Base-by-base conservation (phyloP, 2,113 vertebrate genomes). In the Tricholaema leucomelas region DNA sequence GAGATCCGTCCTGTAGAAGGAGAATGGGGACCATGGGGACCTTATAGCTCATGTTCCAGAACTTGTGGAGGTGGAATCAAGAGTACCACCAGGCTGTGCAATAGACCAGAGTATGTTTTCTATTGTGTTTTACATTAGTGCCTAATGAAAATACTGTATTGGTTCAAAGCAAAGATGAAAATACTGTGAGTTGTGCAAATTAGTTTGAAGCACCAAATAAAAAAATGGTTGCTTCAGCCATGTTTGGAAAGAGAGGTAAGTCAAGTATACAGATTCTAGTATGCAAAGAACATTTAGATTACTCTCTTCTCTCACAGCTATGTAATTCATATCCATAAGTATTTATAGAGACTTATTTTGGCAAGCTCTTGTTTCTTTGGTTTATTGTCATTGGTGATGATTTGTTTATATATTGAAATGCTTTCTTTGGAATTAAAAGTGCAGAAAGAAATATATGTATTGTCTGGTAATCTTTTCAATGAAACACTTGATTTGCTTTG, bases 11-110 rank as follows among this genome's bases (percentile, higher is more conserved):
- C 98, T n/a, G 98, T 99, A 44, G 98, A 99, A 78, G 99, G 99
- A 81, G 98, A 98, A 72, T 99, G 99, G 99, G 99, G 99, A 75
- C 96, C 98, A 0, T 99, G 99, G 99, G 99, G 98, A 35, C 98
- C 98, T 27, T 99, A 99, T 70, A 98, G 97, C 67, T 97, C 96
- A 8, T 99, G 99, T 93, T 99, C 99, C 81, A 98, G 99, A 92
- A 98, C 98, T 46, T 99, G 99, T 96, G 99, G 99, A 77, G 99
- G 99, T 93, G 99, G 99, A 93, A 99, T 99, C 82, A 98, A 98
- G 96, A 99, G 98, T 93, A 97, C 97, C 61, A 85, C 76, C 67
- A 98, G 99, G 97, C 98, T 99, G 91, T 99, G 99, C 97, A 98
- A 98, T 96, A 98, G 93, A 78, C 99, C 99, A 27, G 98, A 99